Base-by-base conservation (phyloP, 2,113 vertebrate genomes). In the Tursiops truncatus region DNA sequence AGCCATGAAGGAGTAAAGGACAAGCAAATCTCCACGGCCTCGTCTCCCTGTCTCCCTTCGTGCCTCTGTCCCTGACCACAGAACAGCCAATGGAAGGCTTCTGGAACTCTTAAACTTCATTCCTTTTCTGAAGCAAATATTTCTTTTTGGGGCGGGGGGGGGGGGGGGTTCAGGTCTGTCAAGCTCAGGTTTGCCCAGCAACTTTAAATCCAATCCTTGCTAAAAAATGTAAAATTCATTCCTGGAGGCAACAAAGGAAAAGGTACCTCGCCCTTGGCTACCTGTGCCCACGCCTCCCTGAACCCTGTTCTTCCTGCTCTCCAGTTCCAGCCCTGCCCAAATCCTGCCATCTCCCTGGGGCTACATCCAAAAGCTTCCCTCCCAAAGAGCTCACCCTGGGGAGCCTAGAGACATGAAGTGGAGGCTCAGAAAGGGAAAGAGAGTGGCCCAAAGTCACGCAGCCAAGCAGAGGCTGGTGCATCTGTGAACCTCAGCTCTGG, bases 131-230 rank as follows among this genome's bases (percentile, higher is more conserved):
- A 77, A 87, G 70, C 58, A 68, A 80, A 44, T 74, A 67, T 62
- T 89, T 74, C 65, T 85, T n/a, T 62, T 18, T 0, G 21, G 28
- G 53, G 36, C 2, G 44, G 9, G 44, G 44, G 0, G 44, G 21
- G 36, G 36, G 44, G 13, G 47, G 15, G n/a, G 47, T 26, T 81
- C 23, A 31, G 63, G 25, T 76, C 67, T 8, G 62, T 56, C 50
- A 25, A 33, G 80, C 21, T 86, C 26, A 0, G 50, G 36, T 94
- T 47, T 65, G 21, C 63, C 63, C 88, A 53, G 31, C 13, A 68
- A 85, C 65, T 62, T 63, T 85, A 94, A 94, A 85, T 94, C 65
- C 89, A 89, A 71, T 44, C 60, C 21, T 93, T 25, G 76, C 56
- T 71, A 63, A 47, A 91, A 91, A 89, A 80, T 14, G 12, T 76